Evolutionary conservation across 2,113 vertebrate species (phyloP), one percentile per base, ranked within the genome.

Genomic region (Clupea harengus): DNA sequence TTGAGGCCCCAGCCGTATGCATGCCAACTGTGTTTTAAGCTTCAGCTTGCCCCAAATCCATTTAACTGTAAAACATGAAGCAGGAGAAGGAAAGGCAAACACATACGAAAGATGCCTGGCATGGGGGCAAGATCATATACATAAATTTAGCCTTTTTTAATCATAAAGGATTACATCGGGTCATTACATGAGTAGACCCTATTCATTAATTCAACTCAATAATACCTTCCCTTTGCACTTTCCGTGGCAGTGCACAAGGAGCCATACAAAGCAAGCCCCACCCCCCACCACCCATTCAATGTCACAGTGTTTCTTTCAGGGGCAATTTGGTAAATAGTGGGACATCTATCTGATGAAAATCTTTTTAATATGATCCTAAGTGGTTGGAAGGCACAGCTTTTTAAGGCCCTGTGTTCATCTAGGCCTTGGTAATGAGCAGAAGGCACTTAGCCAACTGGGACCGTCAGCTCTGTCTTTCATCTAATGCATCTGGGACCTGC

Each of bases 381-480:
- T 93, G 92, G 91, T 91, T 91, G 89, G 89, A 91, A 93, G 91
- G 91, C 93, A 92, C 83, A 57, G 91, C 84, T 90, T 93, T 89
- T 90, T 90, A 92, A 91, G 85, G 90, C 88, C 90, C 91, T 84
- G 67, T 90, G 90, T 88, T 94, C 92, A 91, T 90, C 81, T 90
- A 93, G 93, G 92, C 93, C 94, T 94, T 94, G 93, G 92, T 93
- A 94, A 92, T 93, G 93, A 95, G 93, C 91, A 91, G 91, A 91
- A 93, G 91, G 88, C 93, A 91, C 92, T 93, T 92, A 94, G 92
- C 93, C 94, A 93, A 93, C 93, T 95, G 95, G 93, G 94, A 95
- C 92, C 91, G 90, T 93, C 15, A 85, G 85, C 88, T 91, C 89
- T 10, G 90, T 92, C 93, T 94, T 95, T 95, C 89, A 95, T 95